These are phyloP conservation scores for Peromyscus melanophrys DNA, from an alignment of 2,797 vertebrate genomes.

Conservation along the genomic window DNA sequence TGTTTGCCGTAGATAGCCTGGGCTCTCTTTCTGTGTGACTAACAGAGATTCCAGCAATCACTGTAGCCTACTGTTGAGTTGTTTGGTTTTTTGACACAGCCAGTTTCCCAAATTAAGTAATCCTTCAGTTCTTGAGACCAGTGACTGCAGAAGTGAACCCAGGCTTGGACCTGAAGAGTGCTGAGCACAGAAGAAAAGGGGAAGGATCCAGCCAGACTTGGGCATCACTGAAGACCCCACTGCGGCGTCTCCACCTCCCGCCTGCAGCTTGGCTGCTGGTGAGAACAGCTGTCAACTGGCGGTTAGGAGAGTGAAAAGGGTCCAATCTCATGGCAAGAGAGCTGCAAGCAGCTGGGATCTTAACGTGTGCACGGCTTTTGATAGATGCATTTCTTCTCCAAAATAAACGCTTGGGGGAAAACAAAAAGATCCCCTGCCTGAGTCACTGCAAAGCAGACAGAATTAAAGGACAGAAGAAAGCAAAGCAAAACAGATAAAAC, in stretches of 20 bases:
- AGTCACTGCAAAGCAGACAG: background rate
- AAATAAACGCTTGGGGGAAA: conserved; percentile 56
- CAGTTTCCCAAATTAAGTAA: conserved; percentile 48
- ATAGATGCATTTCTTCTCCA: conserved; percentile 17
- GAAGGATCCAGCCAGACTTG: accelerated
- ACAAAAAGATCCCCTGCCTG: background rate
- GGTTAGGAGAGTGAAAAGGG: background rate
- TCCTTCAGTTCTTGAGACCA: background rate
- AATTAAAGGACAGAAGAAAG: conserved; percentile 34
- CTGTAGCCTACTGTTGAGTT: background rate
- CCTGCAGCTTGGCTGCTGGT: background rate
- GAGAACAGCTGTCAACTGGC: background rate
- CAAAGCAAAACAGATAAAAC: background rate
- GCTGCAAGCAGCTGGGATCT: background rate
- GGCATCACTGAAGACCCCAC: background rate
- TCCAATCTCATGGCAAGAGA: background rate
- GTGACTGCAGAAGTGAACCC: background rate
- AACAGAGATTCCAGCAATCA: background rate
- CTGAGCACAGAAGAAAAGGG: background rate
- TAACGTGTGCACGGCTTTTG: background rate
- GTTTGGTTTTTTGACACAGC: background rate
- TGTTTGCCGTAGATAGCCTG: background rate
- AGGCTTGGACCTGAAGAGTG: background rate
- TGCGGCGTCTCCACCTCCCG: background rate
- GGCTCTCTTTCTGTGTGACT: background rate